phyloP scores from a whole-genome alignment of 2,113 vertebrate genomes.

The Apteryx owenii region DNA sequence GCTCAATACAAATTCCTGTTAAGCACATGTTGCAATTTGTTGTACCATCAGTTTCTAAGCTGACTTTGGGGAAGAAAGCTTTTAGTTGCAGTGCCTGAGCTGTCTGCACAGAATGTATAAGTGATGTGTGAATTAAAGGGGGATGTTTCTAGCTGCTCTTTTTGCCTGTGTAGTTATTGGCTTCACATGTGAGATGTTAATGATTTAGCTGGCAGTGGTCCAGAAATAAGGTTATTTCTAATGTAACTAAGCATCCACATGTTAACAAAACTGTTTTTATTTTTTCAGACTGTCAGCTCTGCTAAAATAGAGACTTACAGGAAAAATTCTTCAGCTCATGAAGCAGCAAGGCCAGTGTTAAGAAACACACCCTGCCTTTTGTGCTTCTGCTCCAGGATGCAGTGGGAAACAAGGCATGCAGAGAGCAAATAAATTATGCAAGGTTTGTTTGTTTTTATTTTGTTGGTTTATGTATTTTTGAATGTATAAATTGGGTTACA shows the following conservation, averaged over 20 bases:
- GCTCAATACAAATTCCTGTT: background rate
- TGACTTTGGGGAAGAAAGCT: background rate
- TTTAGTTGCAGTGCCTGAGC: background rate
- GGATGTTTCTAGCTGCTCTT: background rate
- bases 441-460: conserved; percentile 55
- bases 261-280: conserved; percentile 51
- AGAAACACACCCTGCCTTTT: background rate
- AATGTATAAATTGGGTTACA: background rate
- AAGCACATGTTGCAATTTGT: background rate
- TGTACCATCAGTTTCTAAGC: background rate
- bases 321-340: background rate
- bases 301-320: background rate
- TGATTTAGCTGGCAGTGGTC: background rate
- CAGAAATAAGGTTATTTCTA: background rate
- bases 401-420: background rate
- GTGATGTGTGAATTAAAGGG: background rate
- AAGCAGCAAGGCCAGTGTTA: background rate
- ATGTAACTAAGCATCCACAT: background rate
- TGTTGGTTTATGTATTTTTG: background rate
- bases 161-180: background rate
- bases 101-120: fast-evolving
- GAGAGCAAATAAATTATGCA: conserved; percentile 17
- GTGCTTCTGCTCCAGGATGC: background rate
- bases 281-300: conserved; percentile 29
- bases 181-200: background rate